Evolutionary conservation across 1,140 invertebrate species (phyloP).

Genomic region (Drosophila sp.): DNA sequence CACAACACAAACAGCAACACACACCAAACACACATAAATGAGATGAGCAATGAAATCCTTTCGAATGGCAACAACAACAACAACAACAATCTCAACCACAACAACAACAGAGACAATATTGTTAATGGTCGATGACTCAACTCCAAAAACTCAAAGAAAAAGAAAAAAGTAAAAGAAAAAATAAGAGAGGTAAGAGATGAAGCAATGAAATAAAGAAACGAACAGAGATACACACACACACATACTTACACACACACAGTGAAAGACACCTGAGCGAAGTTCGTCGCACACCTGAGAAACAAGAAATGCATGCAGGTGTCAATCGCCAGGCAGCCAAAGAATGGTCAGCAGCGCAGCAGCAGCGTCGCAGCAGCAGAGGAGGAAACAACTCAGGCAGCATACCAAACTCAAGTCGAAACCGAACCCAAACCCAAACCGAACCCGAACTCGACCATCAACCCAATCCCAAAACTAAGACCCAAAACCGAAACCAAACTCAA

Average conservation of each 20-base stretch:
- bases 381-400: constrained; percentile 41
- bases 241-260: constrained; percentile 19
- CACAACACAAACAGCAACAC: constrained; percentile 3
- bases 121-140: constrained; percentile 81
- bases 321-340: constrained; percentile 71
- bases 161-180: constrained; percentile 15
- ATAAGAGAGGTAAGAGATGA: constrained; percentile 57
- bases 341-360: constrained; percentile 58
- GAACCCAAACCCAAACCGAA: constrained; percentile 13
- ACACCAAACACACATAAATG: background rate
- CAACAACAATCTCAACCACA: constrained; percentile 27
- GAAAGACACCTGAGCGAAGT: constrained; percentile 65
- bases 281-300: constrained; percentile 78
- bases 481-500: constrained; percentile 12
- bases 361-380: constrained; percentile 12
- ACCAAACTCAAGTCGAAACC: background rate
- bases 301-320: constrained; percentile 83
- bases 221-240: constrained; percentile 36
- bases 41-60: constrained; percentile 75
- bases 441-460: too few species aligned
- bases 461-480: constrained; percentile 2
- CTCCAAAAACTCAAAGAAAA: constrained; percentile 31
- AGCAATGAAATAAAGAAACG: constrained; percentile 79
- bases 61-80: constrained; percentile 54
- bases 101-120: constrained; percentile 56